Percentiles rank a stretch among this genome's conserved stretches.
Conservation (phyloP, 2,797 vertebrate genomes). For the Aplochiton taeniatus region DNA sequence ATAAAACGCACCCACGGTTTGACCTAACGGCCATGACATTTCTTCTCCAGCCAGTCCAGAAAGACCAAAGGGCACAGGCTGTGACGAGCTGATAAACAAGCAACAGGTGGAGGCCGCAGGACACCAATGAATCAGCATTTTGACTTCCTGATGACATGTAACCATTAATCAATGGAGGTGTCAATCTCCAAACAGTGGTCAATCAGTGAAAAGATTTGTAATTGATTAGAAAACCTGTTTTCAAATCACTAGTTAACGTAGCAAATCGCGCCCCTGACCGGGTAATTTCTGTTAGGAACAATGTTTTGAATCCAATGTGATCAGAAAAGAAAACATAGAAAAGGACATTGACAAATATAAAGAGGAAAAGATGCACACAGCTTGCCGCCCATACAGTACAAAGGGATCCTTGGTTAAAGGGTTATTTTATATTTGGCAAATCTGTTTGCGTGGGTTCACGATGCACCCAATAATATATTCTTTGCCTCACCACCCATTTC, state of each 20-base stretch:
- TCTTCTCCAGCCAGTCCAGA: too few relatives aligned
- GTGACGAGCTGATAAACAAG: conserved; percentile 2
- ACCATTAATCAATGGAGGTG: background rate
- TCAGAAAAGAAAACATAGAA: conserved; percentile 24
- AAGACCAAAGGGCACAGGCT: conserved; percentile 4
- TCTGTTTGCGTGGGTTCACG: conserved; percentile 32
- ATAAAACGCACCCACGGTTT: conserved; percentile 6
- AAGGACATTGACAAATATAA: background rate
- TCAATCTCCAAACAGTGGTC: background rate
- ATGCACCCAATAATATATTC: conserved; percentile 34
- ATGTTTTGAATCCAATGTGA: conserved; percentile 31
- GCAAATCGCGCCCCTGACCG: background rate
- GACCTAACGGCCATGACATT: background rate
- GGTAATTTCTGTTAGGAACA: background rate
- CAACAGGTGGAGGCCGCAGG: conserved; percentile 1
- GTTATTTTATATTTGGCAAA: conserved; percentile 37
- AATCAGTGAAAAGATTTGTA: too few relatives aligned
- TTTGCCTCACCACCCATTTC: conserved; percentile 25
- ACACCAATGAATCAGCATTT: conserved; percentile 1
- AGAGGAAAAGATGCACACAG: conserved; percentile 46
- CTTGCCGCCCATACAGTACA: conserved; percentile 40
- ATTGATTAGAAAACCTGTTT: too few relatives aligned
- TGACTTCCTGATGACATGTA: background rate
- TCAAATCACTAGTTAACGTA: too few relatives aligned
- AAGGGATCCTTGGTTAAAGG: conserved; percentile 44